Evolutionary conservation across 1,140 invertebrate species (phyloP).

Genomic region (Drosophila erecta): DNA sequence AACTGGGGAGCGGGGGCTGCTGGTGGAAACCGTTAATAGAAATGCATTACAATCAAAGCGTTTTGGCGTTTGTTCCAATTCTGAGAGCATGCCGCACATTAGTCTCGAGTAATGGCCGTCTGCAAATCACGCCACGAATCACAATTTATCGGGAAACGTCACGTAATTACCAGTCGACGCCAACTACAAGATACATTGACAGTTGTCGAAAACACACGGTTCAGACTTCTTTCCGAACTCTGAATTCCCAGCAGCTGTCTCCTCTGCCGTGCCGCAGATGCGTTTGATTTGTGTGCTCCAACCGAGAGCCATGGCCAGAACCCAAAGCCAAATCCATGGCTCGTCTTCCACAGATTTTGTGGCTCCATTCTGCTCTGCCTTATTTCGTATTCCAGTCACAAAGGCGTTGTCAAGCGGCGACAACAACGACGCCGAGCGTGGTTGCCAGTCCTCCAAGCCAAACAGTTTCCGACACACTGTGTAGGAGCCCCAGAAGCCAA

Average conservation of each 20-base stretch:
- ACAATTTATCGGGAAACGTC: constrained; percentile 83
- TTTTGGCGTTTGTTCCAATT: constrained; percentile 77
- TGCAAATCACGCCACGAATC: constrained; percentile 74
- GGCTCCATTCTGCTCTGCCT: constrained; percentile 53
- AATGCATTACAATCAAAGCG: constrained; percentile 73
- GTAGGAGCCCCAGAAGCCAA: constrained; percentile 47
- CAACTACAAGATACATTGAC: constrained; percentile 34
- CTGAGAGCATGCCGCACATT: constrained; percentile 77
- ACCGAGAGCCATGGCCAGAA: not conserved
- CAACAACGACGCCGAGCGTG: constrained; percentile 74
- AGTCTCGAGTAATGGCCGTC: constrained; percentile 69
- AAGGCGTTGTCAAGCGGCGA: constrained; percentile 79
- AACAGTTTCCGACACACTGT: constrained; percentile 45
- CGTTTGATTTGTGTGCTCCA: constrained; percentile 72
- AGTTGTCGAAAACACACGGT: constrained; percentile 15
- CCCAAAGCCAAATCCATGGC: constrained; percentile 26
- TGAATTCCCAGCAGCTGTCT: constrained; percentile 68
- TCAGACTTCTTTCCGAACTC: constrained; percentile 70
- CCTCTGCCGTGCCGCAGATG: constrained; percentile 62
- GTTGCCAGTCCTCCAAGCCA: constrained; percentile 55
- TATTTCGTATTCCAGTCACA: constrained; percentile 82
- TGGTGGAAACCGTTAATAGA: constrained; percentile 69
- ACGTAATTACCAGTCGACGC: constrained; percentile 70
- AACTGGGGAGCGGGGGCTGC: constrained; percentile 17
- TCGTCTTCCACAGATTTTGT: constrained; percentile 64